Evolutionary conservation across 2,888 invertebrate genomes (phyloP).

Genomic region (Parnassius apollo): DNA sequence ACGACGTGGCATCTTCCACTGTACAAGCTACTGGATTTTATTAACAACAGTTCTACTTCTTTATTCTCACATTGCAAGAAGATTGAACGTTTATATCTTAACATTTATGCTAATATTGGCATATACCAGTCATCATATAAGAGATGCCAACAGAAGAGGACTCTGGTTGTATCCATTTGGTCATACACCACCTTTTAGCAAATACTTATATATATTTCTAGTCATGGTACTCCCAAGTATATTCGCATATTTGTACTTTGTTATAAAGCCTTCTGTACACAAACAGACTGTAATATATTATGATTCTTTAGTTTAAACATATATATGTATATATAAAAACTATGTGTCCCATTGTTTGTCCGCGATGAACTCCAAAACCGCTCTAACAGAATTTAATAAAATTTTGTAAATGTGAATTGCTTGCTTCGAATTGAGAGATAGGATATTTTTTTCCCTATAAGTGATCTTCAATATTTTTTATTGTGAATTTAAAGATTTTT

Average conservation of each 20-base stretch:
- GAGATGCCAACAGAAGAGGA: conserved; percentile 63
- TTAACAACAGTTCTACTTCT: conserved; percentile 40
- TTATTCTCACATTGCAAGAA: conserved; percentile 50
- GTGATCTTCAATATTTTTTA: too few species aligned
- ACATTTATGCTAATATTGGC: conserved; percentile 59
- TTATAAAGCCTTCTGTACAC: conserved; percentile 37
- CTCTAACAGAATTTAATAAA: too few species aligned
- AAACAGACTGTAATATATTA: conserved; percentile 37
- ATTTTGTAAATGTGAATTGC: too few species aligned
- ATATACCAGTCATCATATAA: conserved; percentile 58
- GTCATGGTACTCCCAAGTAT: conserved; percentile 49
- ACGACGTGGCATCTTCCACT: conserved; percentile 63
- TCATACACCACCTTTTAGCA: conserved; percentile 51
- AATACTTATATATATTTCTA: conserved; percentile 48
- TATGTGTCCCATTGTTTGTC: too few species aligned
- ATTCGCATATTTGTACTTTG: conserved; percentile 43
- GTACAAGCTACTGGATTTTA: conserved; percentile 57
- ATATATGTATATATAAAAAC: too few species aligned
- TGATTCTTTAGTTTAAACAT: conserved; percentile 8
- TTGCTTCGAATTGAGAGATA: too few species aligned
- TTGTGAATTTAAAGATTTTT: too few species aligned
- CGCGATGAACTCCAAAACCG: too few species aligned
- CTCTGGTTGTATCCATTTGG: conserved; percentile 66
- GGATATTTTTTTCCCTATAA: too few species aligned
- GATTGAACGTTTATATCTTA: conserved; percentile 48